Percentiles rank a stretch among this genome's conserved stretches.
These are phyloP conservation scores for Drosophila macrospina DNA, from an alignment of 2,888 invertebrate genomes.

Conservation along the genomic window DNA sequence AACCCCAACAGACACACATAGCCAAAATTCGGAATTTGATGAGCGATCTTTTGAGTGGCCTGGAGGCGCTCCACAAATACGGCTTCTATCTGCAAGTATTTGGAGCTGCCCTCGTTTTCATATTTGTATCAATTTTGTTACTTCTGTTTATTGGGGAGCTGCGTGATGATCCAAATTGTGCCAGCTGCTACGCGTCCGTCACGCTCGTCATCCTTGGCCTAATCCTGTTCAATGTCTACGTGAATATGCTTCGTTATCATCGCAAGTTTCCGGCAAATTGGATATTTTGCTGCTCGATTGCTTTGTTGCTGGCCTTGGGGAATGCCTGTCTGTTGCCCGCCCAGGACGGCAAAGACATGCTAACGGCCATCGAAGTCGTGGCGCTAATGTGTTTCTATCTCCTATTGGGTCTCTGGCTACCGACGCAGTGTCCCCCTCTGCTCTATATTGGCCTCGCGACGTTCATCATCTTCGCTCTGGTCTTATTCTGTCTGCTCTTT, in stretches of 20 bases:
- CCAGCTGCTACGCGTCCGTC: not conserved
- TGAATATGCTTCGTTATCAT: conserved; percentile 34
- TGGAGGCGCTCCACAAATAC: conserved; percentile 20
- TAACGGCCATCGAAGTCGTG: conserved; percentile 39
- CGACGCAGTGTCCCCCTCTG: conserved; percentile 2
- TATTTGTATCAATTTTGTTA: conserved; percentile 16
- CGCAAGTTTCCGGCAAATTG: conserved; percentile 55
- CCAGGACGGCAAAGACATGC: not conserved
- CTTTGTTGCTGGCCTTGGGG: conserved; percentile 39
- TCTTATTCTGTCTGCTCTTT: conserved; percentile 5
- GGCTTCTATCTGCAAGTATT: conserved; percentile 38
- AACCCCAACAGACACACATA: not conserved
- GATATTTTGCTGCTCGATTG: conserved; percentile 40
- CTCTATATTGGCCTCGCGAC: conserved; percentile 16
- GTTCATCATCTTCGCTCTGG: not conserved
- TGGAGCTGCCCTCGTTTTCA: conserved; percentile 40
- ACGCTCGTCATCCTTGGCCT: conserved; percentile 29
- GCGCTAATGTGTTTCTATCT: conserved; percentile 33
- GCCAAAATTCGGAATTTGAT: conserved; percentile 35
- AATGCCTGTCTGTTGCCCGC: conserved; percentile 22
- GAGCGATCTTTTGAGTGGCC: conserved; percentile 35
- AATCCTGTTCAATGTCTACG: conserved; percentile 31
- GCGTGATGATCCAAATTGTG: not conserved
- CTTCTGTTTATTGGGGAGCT: conserved; percentile 12
- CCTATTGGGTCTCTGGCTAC: conserved; percentile 41